These are phyloP conservation scores for Indri indri DNA, from an alignment of 2,113 vertebrate species.

Conservation along the genomic window DNA sequence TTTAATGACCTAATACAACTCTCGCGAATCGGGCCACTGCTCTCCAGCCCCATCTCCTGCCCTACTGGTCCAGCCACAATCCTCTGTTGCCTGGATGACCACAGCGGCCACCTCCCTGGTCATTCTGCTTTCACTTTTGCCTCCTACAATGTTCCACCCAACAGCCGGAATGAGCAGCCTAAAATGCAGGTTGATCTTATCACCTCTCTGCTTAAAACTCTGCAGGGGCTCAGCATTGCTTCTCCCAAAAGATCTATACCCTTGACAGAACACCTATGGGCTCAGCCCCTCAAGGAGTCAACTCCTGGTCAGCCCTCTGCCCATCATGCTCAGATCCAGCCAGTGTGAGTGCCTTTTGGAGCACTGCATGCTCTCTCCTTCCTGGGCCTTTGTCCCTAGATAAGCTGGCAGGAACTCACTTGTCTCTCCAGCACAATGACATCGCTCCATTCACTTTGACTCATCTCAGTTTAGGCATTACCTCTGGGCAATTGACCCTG, in stretches of 20 bases:
- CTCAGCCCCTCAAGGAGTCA: background rate
- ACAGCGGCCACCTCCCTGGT: rapidly evolving
- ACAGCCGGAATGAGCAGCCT: background rate
- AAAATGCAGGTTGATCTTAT: background rate
- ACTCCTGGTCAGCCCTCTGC: background rate
- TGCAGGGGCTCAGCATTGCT: background rate
- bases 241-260: background rate
- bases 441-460: background rate
- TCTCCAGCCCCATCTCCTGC: background rate
- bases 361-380: background rate
- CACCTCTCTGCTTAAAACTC: background rate
- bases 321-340: background rate
- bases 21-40: background rate
- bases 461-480: background rate
- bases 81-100: background rate
- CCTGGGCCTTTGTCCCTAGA: background rate
- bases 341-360: background rate
- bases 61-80: rapidly evolving
- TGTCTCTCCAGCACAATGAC: too few relatives aligned
- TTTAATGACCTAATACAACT: background rate
- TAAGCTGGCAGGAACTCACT: rapidly evolving
- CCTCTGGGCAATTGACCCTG: background rate
- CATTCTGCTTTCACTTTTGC: background rate
- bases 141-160: background rate
- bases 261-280: background rate